A percentile compares a stretch with the other conserved stretches of the same genome.
These are phyloP conservation scores for Lepidocyrtinus sp. DNA, from an alignment of 2,888 invertebrate genomes.

Conservation along the genomic window DNA sequence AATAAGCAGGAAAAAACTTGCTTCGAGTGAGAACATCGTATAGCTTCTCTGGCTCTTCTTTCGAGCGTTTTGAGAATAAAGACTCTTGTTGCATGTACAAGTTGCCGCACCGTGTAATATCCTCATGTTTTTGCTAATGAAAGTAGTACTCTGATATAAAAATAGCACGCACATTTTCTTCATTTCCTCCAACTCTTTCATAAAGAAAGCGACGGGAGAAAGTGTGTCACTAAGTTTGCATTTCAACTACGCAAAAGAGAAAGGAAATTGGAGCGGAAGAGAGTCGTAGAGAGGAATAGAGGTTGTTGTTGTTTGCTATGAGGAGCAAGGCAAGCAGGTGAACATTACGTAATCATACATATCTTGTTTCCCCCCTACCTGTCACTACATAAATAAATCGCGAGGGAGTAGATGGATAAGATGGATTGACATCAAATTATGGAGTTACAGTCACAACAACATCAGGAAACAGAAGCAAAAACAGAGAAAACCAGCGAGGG, in stretches of 20 bases:
- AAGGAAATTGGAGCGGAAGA: background rate
- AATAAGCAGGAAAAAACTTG: slow-evolving; percentile 25
- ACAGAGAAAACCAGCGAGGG: slow-evolving; percentile 30
- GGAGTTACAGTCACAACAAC: slow-evolving; percentile 52
- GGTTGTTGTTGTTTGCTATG: background rate
- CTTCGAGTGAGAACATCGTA: background rate
- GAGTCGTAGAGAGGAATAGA: background rate
- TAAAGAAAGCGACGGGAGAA: background rate
- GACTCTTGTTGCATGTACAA: background rate
- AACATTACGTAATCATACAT: slow-evolving; percentile 12
- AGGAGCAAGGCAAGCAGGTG: slow-evolving; percentile 41
- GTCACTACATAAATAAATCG: slow-evolving; percentile 41
- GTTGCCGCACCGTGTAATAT: background rate
- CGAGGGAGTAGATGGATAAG: slow-evolving; percentile 28
- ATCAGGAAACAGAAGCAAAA: slow-evolving; percentile 52
- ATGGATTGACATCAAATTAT: slow-evolving; percentile 59
- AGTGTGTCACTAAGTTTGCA: background rate
- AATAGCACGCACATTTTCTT: background rate
- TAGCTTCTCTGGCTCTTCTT: background rate
- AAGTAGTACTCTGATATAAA: background rate
- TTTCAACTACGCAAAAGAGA: background rate
- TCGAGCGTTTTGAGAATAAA: too few relatives aligned
- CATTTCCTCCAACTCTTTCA: background rate
- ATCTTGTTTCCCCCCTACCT: slow-evolving; percentile 23
- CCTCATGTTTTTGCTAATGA: background rate